Evolutionary conservation across 2,888 invertebrate genomes (phyloP).

Genomic region (Plagodis pulveraria): DNA sequence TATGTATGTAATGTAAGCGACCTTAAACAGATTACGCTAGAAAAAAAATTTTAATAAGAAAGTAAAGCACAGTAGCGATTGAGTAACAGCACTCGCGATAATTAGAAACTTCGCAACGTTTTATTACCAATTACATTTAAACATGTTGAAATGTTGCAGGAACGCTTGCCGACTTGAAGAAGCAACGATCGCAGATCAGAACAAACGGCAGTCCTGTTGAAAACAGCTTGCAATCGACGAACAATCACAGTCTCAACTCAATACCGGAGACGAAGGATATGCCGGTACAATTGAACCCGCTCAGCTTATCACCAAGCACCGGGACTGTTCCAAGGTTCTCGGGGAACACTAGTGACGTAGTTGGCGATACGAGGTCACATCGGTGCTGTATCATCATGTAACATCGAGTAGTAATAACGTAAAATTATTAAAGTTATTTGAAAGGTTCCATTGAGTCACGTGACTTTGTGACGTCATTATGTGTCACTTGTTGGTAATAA

Average conservation of each 20-base stretch:
- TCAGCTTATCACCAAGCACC: constrained; percentile 70
- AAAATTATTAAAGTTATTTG: background rate
- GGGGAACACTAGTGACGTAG: constrained; percentile 91
- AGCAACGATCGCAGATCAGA: constrained; percentile 94
- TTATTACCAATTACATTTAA: constrained; percentile 25
- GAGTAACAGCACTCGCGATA: constrained; percentile 43
- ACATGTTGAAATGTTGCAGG: constrained; percentile 70
- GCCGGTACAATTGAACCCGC: constrained; percentile 73
- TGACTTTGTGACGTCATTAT: too few relatives aligned
- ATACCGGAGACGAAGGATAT: constrained; percentile 76
- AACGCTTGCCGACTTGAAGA: constrained; percentile 96
- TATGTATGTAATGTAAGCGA: too few relatives aligned
- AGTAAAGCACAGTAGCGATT: constrained; percentile 49
- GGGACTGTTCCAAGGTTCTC: constrained; percentile 86
- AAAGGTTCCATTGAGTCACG: background rate
- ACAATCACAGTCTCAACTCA: constrained; percentile 75
- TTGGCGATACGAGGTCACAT: constrained; percentile 89
- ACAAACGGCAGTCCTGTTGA: constrained; percentile 86
- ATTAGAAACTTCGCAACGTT: constrained; percentile 11
- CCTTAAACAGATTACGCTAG: too few relatives aligned
- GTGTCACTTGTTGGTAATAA: too few relatives aligned
- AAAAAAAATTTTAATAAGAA: constrained; percentile 26
- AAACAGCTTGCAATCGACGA: constrained; percentile 70
- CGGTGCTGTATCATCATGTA: constrained; percentile 91
- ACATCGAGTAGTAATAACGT: constrained; percentile 4